Percentiles rank a stretch among this genome's conserved stretches.
phyloP scores from a whole-genome alignment of 2,888 invertebrate species.

The Hydriomena furcata region DNA sequence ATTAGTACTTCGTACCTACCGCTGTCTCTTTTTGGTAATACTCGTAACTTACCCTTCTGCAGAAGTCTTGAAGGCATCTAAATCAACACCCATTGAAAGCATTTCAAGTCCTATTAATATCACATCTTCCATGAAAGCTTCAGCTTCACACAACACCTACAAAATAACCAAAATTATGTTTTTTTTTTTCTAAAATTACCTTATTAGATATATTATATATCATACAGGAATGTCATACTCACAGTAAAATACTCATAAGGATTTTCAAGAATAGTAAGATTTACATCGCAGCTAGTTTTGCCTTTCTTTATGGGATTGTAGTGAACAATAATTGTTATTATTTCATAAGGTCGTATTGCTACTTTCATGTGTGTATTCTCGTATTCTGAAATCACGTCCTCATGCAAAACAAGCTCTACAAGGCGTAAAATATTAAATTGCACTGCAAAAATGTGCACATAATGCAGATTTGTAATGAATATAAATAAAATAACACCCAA shows the following conservation, averaged over 20 bases:
- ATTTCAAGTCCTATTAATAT: slow-evolving; percentile 70
- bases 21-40: background rate
- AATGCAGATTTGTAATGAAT: too few relatives aligned
- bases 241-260: slow-evolving; percentile 73
- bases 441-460: too few relatives aligned
- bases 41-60: slow-evolving; percentile 50
- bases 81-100: slow-evolving; percentile 70
- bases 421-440: too few relatives aligned
- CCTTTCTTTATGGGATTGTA: slow-evolving; percentile 68
- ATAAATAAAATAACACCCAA: too few relatives aligned
- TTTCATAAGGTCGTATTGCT: slow-evolving; percentile 53
- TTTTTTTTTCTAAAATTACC: too few relatives aligned
- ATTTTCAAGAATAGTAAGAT: slow-evolving; percentile 62
- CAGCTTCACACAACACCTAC: slow-evolving; percentile 70
- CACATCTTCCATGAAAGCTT: slow-evolving; percentile 76
- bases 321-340: slow-evolving; percentile 50
- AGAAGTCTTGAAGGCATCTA: slow-evolving; percentile 53
- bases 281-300: slow-evolving; percentile 61
- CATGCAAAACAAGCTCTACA: too few relatives aligned
- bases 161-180: too few relatives aligned
- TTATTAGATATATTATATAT: too few relatives aligned
- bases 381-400: slow-evolving; percentile 46
- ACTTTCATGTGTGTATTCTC: slow-evolving; percentile 50
- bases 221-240: slow-evolving; percentile 25
- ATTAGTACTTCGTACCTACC: too few relatives aligned